Evolutionary conservation across 1,140 invertebrate genomes (phyloP), one percentile per base, ranked within the genome.

Genomic region (Drosophila nikananu): DNA sequence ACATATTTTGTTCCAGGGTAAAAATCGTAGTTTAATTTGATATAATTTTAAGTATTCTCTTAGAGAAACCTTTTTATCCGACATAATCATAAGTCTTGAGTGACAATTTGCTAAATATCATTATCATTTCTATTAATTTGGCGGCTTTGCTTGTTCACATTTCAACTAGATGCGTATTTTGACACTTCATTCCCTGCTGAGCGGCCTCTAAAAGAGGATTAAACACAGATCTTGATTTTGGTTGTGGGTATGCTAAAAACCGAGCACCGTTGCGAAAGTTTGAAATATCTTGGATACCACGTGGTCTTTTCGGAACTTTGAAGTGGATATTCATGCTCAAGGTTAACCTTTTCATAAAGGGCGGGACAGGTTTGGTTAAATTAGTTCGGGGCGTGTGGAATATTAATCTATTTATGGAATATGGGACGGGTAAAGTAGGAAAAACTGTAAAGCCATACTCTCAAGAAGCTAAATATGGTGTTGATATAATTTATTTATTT

Each of bases 401-500:
- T 71, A 27, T 46, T 27, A 68, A 68, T 25, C 32, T 37, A 7
- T 35, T 63, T 48, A 35, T 70, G 35, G 59, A 37, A 37, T 23
- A 51, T 25, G 21, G 39, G 35, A 15, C 23, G 23, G 23, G 30
- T 41, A 5, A 44, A 44, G 12, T 21, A 30, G 8, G 12, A 32
- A 23, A 30, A 35, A 25, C 17, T 42, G 21, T 51, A 7, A 21
- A 21, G 10, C 30, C 52, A 44, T 27, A 3, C 8, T 17, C 30
- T 49, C 25, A 8, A 98, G 94, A 2, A 35, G 25, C 15, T 27
- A 10, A 2, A 49, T 2, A 27, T 27, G 2, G 3, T 17, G 10
- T 17, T 25, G 1, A 25, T 17, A 49, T 9, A 19, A 6, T 52
- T 12, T 32, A 3, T 19, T 2, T 52, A 19, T 55, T 17, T 10